Evolutionary conservation across 1,140 invertebrate species (phyloP).

Genomic region (Diachasma alloeum): DNA sequence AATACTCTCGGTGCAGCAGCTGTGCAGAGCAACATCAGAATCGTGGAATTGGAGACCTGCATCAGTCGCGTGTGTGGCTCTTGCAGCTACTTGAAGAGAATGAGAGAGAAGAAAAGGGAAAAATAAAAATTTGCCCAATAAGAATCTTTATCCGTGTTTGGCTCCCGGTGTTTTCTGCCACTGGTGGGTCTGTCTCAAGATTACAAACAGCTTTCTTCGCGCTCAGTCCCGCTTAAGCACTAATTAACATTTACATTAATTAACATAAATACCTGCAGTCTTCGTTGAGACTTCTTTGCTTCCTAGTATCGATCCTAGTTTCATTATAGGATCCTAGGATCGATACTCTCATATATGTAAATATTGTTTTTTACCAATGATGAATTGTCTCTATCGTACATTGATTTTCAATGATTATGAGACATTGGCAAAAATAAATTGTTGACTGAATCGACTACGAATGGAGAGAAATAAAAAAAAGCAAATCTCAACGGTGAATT

Average conservation of each 20-base stretch:
- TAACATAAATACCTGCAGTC: constrained; percentile 63
- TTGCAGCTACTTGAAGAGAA: neutral
- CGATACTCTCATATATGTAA: too few relatives aligned
- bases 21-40: neutral
- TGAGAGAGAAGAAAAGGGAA: neutral
- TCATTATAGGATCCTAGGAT: too few relatives aligned
- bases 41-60: neutral
- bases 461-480: neutral
- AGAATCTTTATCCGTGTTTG: neutral
- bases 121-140: neutral
- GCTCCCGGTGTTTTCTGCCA: neutral
- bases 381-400: neutral
- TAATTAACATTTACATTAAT: constrained; percentile 65
- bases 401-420: neutral
- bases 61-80: neutral
- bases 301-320: neutral
- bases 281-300: neutral
- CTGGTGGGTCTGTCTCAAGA: neutral
- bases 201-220: neutral
- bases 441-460: neutral
- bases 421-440: neutral
- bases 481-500: neutral
- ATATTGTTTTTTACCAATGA: too few relatives aligned
- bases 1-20: neutral
- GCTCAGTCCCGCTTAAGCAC: constrained; percentile 36